A percentile compares a stretch with the other conserved stretches of the same genome.
phyloP scores from a whole-genome alignment of 2,113 vertebrate genomes.

The Aix galericulata region DNA sequence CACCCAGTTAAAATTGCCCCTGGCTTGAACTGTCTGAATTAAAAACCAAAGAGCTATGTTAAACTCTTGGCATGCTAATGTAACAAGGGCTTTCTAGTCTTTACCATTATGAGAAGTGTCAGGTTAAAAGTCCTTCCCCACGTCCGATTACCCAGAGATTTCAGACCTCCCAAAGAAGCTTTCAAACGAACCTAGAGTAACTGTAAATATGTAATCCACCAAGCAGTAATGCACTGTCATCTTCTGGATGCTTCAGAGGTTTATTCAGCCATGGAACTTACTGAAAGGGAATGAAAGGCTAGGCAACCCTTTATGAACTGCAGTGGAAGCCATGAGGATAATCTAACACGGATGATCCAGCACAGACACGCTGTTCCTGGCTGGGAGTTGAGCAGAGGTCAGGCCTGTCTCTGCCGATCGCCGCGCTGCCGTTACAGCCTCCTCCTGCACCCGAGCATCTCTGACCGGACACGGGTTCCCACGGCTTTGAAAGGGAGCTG shows the following conservation, averaged over 20 bases:
- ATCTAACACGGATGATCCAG: not conserved
- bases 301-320: not conserved
- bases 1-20: not conserved
- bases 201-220: not conserved
- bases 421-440: rapidly evolving
- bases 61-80: not conserved
- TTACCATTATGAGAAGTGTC: not conserved
- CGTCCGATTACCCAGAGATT: not conserved
- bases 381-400: not conserved
- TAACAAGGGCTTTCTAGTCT: not conserved
- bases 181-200: not conserved
- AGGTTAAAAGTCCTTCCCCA: not conserved
- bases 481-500: not conserved
- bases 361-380: rapidly evolving
- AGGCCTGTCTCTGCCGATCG: rapidly evolving
- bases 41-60: not conserved
- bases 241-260: not conserved
- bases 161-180: not conserved
- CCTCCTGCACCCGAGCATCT: not conserved
- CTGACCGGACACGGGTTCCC: rapidly evolving
- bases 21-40: not conserved
- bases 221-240: not conserved
- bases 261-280: not conserved
- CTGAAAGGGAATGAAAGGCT: not conserved
- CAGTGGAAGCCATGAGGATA: not conserved